Percentiles rank a stretch among this genome's conserved stretches.
Evolutionary conservation across 1,140 invertebrate species (phyloP).

Genomic region (Acromyrmex heyeri): DNA sequence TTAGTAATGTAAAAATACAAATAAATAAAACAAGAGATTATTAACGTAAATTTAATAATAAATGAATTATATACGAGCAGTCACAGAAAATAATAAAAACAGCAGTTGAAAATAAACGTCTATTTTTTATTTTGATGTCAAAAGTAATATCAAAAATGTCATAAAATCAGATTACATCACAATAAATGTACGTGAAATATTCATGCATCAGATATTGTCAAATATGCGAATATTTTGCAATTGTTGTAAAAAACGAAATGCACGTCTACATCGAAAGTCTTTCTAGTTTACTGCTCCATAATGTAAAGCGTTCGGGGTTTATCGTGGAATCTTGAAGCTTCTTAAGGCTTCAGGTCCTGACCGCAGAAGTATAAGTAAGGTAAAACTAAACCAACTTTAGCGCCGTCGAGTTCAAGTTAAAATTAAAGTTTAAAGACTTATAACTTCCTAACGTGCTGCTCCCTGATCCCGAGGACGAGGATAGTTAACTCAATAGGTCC

Average conservation of each 20-base stretch:
- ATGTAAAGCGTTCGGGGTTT: conserved; percentile 74
- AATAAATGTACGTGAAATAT: conserved; percentile 7
- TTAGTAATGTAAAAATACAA: background rate
- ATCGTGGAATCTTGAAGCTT: conserved; percentile 76
- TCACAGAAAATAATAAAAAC: background rate
- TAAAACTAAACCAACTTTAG: conserved; percentile 73
- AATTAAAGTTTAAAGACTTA: conserved; percentile 82
- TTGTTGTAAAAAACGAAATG: background rate
- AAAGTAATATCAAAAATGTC: conserved; percentile 29
- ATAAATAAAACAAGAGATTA: background rate
- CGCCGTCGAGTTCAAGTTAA: conserved; percentile 75
- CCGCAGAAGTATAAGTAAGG: conserved; percentile 78
- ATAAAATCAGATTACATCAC: conserved; percentile 31
- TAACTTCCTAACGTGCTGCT: conserved; percentile 77
- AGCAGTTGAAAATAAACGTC: conserved; percentile 14
- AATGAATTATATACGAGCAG: conserved; percentile 14
- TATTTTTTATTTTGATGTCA: conserved; percentile 29
- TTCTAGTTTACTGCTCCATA: conserved; percentile 11
- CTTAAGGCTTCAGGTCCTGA: conserved; percentile 71
- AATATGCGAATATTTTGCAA: conserved; percentile 9
- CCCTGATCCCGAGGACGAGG: conserved; percentile 70
- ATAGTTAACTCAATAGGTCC: conserved; percentile 71
- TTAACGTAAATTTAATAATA: conserved; percentile 41
- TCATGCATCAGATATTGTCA: conserved; percentile 31
- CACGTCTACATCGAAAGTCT: conserved; percentile 32